These are phyloP conservation scores for Petrolisthes cinctipes DNA, from an alignment of 2,888 invertebrate genomes.

Conservation along the genomic window DNA sequence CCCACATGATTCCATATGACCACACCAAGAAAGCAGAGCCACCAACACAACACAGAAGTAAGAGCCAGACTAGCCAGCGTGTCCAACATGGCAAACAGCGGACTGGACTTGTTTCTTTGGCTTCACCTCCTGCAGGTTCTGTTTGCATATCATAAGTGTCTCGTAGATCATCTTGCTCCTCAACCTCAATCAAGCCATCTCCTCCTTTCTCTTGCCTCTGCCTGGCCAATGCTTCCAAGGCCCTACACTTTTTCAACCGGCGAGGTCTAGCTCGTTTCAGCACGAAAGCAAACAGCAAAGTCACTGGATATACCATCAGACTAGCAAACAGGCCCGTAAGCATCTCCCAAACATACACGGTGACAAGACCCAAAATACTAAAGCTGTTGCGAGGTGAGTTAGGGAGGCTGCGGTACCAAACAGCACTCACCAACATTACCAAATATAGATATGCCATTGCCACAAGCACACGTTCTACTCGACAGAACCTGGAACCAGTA, in stretches of 20 bases:
- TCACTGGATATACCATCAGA: slow-evolving; percentile 68
- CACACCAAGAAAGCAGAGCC: slow-evolving; percentile 70
- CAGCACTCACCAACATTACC: slow-evolving; percentile 73
- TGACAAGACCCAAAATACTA: slow-evolving; percentile 40
- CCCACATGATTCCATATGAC: slow-evolving; percentile 72
- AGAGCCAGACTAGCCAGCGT: slow-evolving; percentile 70
- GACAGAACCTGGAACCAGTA: slow-evolving; percentile 71
- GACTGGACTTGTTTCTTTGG: slow-evolving; percentile 37
- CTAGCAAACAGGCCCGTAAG: slow-evolving; percentile 71
- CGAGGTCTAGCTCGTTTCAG: slow-evolving; percentile 70
- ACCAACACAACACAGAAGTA: slow-evolving; percentile 69
- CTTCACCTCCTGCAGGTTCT: neutral
- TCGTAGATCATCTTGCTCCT: slow-evolving; percentile 12
- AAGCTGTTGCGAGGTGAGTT: slow-evolving; percentile 62
- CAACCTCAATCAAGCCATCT: neutral
- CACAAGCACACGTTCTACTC: slow-evolving; percentile 72
- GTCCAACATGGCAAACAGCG: slow-evolving; percentile 67
- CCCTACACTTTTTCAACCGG: slow-evolving; percentile 42
- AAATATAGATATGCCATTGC: slow-evolving; percentile 72
- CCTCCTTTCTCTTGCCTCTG: slow-evolving; percentile 34
- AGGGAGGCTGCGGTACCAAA: slow-evolving; percentile 71
- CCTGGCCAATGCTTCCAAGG: slow-evolving; percentile 50
- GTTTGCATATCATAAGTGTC: slow-evolving; percentile 17
- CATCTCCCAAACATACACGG: slow-evolving; percentile 67
- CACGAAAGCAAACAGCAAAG: slow-evolving; percentile 66